Evolutionary conservation across 2,888 invertebrate species (phyloP).

Genomic region (Microctonus brassicae): DNA sequence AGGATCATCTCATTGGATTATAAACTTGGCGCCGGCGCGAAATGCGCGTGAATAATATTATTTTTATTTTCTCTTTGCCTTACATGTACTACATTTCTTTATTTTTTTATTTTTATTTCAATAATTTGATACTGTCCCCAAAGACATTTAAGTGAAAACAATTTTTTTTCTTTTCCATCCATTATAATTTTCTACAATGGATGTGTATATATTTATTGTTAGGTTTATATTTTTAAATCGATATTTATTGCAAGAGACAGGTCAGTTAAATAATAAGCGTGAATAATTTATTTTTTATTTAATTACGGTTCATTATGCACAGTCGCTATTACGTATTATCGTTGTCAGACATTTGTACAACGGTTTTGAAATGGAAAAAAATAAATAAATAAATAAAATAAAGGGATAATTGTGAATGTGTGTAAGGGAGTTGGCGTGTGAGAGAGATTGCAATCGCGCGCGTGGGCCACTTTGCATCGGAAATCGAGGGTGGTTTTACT

Average conservation of each 20-base stretch:
- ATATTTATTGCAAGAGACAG: not conserved
- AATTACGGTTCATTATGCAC: not conserved
- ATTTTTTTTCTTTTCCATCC: not conserved
- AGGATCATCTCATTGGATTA: conserved; percentile 69
- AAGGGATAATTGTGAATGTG: not conserved
- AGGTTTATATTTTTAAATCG: not conserved
- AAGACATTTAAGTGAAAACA: conserved; percentile 4
- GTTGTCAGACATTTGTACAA: not conserved
- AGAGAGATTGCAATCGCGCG: conserved; percentile 62
- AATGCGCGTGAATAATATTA: conserved; percentile 25
- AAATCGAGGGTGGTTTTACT: conserved; percentile 65
- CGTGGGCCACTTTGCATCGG: conserved; percentile 66
- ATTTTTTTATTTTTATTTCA: conserved; percentile 7
- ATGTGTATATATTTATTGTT: too few species aligned
- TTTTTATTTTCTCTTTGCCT: not conserved
- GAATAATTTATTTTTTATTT: not conserved
- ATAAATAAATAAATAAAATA: too few species aligned
- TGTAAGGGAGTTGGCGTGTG: not conserved
- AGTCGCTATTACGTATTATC: not conserved
- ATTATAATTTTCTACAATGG: not conserved
- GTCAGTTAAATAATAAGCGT: not conserved
- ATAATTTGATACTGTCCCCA: not conserved
- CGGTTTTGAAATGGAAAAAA: too few species aligned
- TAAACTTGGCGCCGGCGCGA: conserved; percentile 63
- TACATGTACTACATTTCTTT: not conserved